Evolutionary conservation across 2,797 vertebrate genomes (phyloP), one percentile per base, ranked within the genome.

Genomic region (Platalea minor): DNA sequence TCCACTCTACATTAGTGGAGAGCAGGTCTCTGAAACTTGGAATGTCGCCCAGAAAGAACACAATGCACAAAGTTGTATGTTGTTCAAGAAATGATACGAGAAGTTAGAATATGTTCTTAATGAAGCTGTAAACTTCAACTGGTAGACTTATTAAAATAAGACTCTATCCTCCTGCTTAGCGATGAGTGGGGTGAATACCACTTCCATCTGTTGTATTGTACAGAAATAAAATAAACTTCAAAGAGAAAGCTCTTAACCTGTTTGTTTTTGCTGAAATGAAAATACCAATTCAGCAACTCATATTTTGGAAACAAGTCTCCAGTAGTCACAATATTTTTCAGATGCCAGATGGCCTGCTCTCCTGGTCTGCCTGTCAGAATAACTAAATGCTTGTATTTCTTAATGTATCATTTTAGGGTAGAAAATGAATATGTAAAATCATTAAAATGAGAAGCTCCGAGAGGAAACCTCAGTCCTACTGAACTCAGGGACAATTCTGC

Each of bases 111-210:
- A 80, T 68, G n/a, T 60, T 88, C 72, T 64, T 92, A 75, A 92
- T 92, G 60, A 91, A 94, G 81, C 60, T 88, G 78, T 93, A 85
- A 92, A 83, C 51, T 88, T 95, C 59, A 79, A 41, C 79, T 51
- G 63, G 67, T 82, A 89, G 46, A 63, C 54, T 69, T 64, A 65
- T 39, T 41, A 73, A 86, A 93, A 82, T 31, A 69, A 78, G 41
- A 46, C 35, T 76, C 46, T 28, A 7, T 73, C 43, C 35, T 76
- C 65, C 64, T 75, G 74, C 19, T 87, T 76, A 69, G 46, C 21
- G 45, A 84, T 69, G 35, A 76, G 59, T 57, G 39, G 67, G 70
- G 84, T 76, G 75, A 77, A 56, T 7, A 75, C 11, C 56, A 28
- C 43, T 77, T 82, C 77, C 74, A 85, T 91, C 86, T 91, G 77